Conservation (phyloP, 2,113 vertebrate genomes). For the Gymnobelideus leadbeateri region DNA sequence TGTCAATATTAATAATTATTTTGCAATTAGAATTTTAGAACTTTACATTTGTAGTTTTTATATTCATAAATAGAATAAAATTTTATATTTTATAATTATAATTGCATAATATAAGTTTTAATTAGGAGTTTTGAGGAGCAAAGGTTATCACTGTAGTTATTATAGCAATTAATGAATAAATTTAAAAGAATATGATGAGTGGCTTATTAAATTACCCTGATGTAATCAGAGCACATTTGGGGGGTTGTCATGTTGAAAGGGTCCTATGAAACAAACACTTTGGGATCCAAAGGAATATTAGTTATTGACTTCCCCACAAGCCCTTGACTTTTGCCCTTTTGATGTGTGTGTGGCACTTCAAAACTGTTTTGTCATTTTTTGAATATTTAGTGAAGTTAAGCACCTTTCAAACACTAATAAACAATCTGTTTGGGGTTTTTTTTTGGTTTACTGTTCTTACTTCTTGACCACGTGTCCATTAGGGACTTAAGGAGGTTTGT, state of each 20-base stretch:
- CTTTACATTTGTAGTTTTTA: not conserved
- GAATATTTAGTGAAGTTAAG: not conserved
- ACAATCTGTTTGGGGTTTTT: not conserved
- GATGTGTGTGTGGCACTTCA: not conserved
- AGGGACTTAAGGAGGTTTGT: not conserved
- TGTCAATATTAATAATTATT: not conserved
- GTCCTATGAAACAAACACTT: not conserved
- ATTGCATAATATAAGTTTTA: not conserved
- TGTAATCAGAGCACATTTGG: not conserved
- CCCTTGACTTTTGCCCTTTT: not conserved
- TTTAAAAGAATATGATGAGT: not conserved
- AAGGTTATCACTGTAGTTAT: not conserved
- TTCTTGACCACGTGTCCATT: not conserved
- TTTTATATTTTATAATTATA: not conserved
- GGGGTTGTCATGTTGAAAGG: not conserved
- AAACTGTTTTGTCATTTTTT: not conserved
- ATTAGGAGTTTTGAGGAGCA: not conserved
- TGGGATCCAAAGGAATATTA: not conserved
- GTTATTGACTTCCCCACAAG: not conserved
- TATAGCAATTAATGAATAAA: not conserved
- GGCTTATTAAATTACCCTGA: not conserved
- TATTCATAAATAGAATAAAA: not conserved
- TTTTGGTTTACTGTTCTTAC: not conserved
- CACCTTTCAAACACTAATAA: not conserved
- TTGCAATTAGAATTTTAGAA: not conserved